Base-by-base conservation (phyloP, 2,888 invertebrate species). In the Resseliella maxima region DNA sequence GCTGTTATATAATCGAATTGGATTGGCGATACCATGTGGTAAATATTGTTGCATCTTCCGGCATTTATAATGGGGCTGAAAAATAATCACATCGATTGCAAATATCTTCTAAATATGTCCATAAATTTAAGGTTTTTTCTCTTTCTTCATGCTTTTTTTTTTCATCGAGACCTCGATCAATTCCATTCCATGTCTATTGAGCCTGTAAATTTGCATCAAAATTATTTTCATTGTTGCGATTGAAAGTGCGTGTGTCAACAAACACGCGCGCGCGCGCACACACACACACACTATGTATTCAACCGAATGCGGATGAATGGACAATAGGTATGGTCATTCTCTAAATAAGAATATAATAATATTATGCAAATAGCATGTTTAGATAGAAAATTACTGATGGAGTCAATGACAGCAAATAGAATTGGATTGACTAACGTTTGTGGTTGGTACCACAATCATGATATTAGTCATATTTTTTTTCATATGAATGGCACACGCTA, bases 351-450 rank as follows among this genome's bases (percentile, higher is more conserved):
- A 72, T 18, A 18, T 31, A 15, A 72, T 15, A 31, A 59, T 31
- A 31, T 12, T 72, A 72, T 72, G 31, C 72, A 72, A 31, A 72
- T 31, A 72, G 31, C 27, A 35, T 72, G 72, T 72, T 72, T 72
- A 72, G 72, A 72, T n/a, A n/a, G 72, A 72, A 72, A 59, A 72
- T 72, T 72, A 35, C n/a, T 72, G 31, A 15, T 35, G 72, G 10
- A 72, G 72, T 72, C 72, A 72, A 72, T 72, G 72, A 72, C 72
- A 72, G 72, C 31, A 72, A 72, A 27, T 72, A 72, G 72, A 72
- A 72, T 72, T 35, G 18, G 72, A 72, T 72, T 72, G 72, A 31
- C 31, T 31, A 5, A 1, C 18, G 1, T 15, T 21, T 31, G 72
- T 15, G 12, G 18, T 50, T 18, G 8, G 46, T 50, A 18, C 18